Evolutionary conservation across 2,797 vertebrate genomes (phyloP), one percentile per base, ranked within the genome.

Genomic region (Sparidentex hasta): DNA sequence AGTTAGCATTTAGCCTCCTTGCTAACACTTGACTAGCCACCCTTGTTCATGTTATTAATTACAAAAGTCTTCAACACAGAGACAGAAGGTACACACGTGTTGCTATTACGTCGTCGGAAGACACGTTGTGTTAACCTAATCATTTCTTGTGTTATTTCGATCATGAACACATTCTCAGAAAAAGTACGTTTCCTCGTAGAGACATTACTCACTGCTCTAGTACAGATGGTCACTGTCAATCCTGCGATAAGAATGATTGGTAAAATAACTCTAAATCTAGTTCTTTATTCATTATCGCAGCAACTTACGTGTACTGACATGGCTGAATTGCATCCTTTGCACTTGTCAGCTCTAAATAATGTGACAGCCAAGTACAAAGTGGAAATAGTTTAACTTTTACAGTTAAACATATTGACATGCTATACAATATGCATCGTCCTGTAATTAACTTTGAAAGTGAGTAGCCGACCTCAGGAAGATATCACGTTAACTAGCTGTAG

Each of bases 1-100:
- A 70, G 90, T 86, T 93, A 92, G 90, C 90, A 91, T 89, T 86
- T 88, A 93, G 91, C 90, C 61, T 33, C 51, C 44, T 44, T 74
- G 92, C 90, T 94, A 94, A 90, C 89, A 71, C 61, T 81, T 75
- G 62, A 68, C 54, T 52, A 76, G 68, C 62, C 50, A 78, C 83
- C 81, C 65, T 71, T 44, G 38, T 71, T 63, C 48, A 12, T 38
- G 14, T 73, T 44, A 50, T 59, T 54, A 72, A 57, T 55, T 8
- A 11, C 18, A 5, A 56, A 76, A 63, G n/a, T 63, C 20, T 52
- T 1, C 11, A 14, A 0, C 38, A 18, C 12, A n/a, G 2, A 9
- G 14, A 16, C 6, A 3, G 1, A 29, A 1, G 11, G 2, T 0
- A 0, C 4, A 6, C 14, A 25, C 11, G 7, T 2, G 33, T 47